Evolutionary conservation across 2,797 vertebrate genomes (phyloP).

Genomic region (Thunnus albacares): DNA sequence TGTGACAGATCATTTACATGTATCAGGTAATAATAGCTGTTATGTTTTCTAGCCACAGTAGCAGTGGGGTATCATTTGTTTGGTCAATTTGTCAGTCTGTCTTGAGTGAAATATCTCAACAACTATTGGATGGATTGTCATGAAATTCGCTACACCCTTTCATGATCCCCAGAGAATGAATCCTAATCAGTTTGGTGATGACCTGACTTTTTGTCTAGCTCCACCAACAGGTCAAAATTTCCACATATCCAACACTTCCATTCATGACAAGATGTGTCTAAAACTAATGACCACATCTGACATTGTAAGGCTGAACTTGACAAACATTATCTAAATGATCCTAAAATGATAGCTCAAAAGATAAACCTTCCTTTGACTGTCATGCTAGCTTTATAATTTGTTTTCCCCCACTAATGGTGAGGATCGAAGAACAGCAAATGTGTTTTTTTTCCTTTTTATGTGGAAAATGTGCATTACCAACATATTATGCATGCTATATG

Average conservation of each 20-base stretch:
- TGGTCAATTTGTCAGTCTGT: background rate
- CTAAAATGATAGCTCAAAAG: background rate
- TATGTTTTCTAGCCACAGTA: background rate
- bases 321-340: background rate
- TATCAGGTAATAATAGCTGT: constrained; percentile 15
- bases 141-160: background rate
- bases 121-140: background rate
- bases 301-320: background rate
- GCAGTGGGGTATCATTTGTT: background rate
- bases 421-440: too few species aligned
- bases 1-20: constrained; percentile 28
- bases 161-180: background rate
- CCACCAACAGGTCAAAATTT: background rate
- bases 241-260: background rate
- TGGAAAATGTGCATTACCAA: too few species aligned
- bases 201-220: too few species aligned
- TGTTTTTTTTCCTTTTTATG: too few species aligned
- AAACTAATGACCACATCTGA: background rate
- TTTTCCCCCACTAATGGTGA: too few species aligned
- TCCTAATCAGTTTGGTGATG: background rate
- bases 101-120: background rate
- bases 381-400: too few species aligned
- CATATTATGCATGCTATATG: too few species aligned
- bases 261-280: background rate
- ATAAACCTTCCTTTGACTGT: too few species aligned